A percentile compares a stretch with the other conserved stretches of the same genome.
phyloP scores from a whole-genome alignment of 1,140 invertebrate species.

The Eulimnadia texana region DNA sequence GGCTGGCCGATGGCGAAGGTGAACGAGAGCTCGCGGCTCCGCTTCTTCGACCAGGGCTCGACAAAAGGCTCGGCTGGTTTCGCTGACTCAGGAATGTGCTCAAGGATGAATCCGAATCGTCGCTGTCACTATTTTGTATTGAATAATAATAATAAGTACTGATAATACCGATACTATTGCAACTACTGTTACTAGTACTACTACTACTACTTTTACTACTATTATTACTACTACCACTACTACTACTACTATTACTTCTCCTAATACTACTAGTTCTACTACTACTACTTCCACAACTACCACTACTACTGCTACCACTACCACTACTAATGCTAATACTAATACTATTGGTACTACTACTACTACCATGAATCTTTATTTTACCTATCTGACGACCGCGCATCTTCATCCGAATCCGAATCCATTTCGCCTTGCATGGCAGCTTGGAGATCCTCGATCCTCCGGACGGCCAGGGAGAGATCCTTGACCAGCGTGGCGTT shows the following conservation, averaged over 20 bases:
- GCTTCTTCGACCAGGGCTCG: not conserved
- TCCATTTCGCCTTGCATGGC: slow-evolving; percentile 52
- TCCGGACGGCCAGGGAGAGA: slow-evolving; percentile 59
- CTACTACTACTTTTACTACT: not conserved
- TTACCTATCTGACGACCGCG: slow-evolving; percentile 2
- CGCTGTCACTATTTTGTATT: not conserved
- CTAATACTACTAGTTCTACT: not conserved
- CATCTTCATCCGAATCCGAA: slow-evolving; percentile 13
- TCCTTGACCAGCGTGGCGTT: slow-evolving; percentile 44
- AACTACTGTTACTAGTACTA: not conserved
- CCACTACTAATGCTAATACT: not conserved
- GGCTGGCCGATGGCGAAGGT: not conserved
- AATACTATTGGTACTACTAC: not conserved
- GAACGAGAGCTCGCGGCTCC: slow-evolving; percentile 2
- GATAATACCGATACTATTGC: not conserved
- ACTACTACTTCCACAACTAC: not conserved
- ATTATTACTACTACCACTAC: not conserved
- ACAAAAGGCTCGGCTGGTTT: not conserved
- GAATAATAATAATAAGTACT: not conserved
- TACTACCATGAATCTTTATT: not conserved
- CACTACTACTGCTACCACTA: not conserved
- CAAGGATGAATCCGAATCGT: slow-evolving; percentile 7
- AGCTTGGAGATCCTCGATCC: slow-evolving; percentile 67
- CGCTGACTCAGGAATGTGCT: slow-evolving; percentile 11
- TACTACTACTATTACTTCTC: not conserved